These are phyloP conservation scores for Rhimphoctona megacephalus DNA, from an alignment of 2,888 invertebrate genomes.

Conservation along the genomic window DNA sequence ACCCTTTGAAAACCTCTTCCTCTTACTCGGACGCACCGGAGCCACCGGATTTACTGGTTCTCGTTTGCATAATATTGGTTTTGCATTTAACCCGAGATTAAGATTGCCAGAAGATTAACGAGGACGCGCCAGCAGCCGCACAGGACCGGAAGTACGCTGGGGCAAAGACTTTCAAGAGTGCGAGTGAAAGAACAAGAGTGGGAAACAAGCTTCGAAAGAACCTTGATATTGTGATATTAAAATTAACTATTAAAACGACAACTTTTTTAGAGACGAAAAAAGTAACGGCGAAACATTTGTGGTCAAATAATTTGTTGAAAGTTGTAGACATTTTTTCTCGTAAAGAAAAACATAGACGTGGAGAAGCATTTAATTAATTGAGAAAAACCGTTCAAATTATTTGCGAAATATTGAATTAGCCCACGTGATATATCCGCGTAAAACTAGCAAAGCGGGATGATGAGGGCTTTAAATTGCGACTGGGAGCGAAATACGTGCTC, in stretches of 20 bases:
- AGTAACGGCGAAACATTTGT: too few relatives aligned
- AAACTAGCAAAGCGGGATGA: constrained; percentile 15
- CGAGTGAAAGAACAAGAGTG: constrained; percentile 6
- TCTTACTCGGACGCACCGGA: constrained; percentile 29
- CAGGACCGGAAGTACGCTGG: constrained; percentile 48
- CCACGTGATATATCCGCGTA: constrained; percentile 7
- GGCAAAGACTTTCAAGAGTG: constrained; percentile 2
- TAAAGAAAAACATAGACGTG: background rate
- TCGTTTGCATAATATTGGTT: constrained; percentile 81
- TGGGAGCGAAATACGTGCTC: constrained; percentile 30
- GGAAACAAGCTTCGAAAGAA: constrained; percentile 15
- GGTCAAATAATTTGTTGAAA: background rate
- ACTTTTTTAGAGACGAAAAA: too few relatives aligned
- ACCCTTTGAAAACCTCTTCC: constrained; percentile 9
- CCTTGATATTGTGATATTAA: background rate
- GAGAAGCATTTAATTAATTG: background rate
- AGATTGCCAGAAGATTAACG: constrained; percentile 81
- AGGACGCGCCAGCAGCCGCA: constrained; percentile 63
- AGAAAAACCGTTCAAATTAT: background rate
- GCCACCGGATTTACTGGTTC: constrained; percentile 74
- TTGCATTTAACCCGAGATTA: constrained; percentile 80
- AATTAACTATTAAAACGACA: background rate
- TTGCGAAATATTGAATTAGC: background rate
- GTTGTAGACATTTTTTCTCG: background rate
- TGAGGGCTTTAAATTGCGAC: constrained; percentile 45